A percentile compares a stretch with the other conserved stretches of the same genome.
These are phyloP conservation scores for Zaprionus lachaisei DNA, from an alignment of 1,140 invertebrate species.

Conservation along the genomic window DNA sequence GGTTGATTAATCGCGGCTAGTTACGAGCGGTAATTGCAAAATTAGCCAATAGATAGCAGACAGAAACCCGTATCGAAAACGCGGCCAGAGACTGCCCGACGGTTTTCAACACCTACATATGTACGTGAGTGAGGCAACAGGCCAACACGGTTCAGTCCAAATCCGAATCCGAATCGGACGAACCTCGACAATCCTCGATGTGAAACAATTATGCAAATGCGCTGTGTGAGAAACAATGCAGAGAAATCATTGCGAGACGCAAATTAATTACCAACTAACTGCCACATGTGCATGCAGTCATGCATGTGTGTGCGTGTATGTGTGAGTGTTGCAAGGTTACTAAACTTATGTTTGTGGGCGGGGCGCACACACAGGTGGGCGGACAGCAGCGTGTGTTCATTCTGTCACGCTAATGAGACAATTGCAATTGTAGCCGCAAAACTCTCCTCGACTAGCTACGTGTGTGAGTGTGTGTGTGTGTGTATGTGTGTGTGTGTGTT, in stretches of 20 bases:
- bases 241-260: slow-evolving; percentile 75
- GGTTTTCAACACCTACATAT: slow-evolving; percentile 70
- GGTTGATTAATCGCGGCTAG: slow-evolving; percentile 76
- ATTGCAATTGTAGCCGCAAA: slow-evolving; percentile 70
- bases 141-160: too few species aligned
- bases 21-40: slow-evolving; percentile 67
- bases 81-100: slow-evolving; percentile 18
- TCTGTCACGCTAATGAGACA: slow-evolving; percentile 79
- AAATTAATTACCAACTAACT: slow-evolving; percentile 72
- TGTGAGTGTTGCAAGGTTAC: slow-evolving; percentile 29
- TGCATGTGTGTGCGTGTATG: neutral
- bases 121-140: slow-evolving; percentile 41
- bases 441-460: slow-evolving; percentile 46
- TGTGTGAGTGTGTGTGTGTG: neutral
- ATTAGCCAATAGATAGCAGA: slow-evolving; percentile 68
- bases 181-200: slow-evolving; percentile 35
- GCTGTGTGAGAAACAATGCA: slow-evolving; percentile 65
- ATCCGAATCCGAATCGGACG: neutral
- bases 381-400: slow-evolving; percentile 47
- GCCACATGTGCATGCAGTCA: slow-evolving; percentile 41
- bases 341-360: slow-evolving; percentile 16
- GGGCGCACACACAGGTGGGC: slow-evolving; percentile 6
- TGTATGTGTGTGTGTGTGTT: slow-evolving; percentile 21
- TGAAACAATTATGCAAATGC: slow-evolving; percentile 78
- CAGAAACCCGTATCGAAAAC: neutral